Evolutionary conservation across 2,797 vertebrate species (phyloP), one percentile per base, ranked within the genome.

Genomic region (Acanthiza pusilla): DNA sequence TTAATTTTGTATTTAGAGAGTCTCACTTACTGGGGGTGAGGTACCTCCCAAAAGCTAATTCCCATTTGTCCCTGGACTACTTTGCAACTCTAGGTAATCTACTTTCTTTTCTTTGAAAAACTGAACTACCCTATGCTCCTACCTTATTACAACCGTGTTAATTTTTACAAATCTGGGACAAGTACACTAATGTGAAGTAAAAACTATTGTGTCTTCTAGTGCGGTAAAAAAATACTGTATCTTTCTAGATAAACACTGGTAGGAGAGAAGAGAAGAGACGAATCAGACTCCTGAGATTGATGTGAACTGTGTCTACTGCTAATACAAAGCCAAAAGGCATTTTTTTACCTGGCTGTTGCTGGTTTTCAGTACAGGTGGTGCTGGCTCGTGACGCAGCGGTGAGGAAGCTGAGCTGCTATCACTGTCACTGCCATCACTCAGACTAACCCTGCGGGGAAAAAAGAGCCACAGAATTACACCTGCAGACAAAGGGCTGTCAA

Each of bases 351-450:
- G 99, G 97, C 98, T 99, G 95, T 96, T 99, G 97, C 89, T 98
- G 85, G 98, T 98, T 98, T 99, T 99, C 96, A 99, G 78, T 94
- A 99, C 96, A 38, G 98, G 96, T 2, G 98, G 98, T 25, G 98
- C 98, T 78, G 98, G 97, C 42, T 99, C 99, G 12, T 97, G 98
- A 55, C 89, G 96, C 17, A 98, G 97, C 1, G 98, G 98, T 6
- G 98, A 99, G 32, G 98, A 98, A 43, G 98, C 97, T 67, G 98
- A 99, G 97, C 98, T 99, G 97, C 98, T 98, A 60, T 99, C 99
- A 91, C 98, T 99, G 89, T 99, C 98, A 19, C 99, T 99, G 97
- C 99, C 99, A 16, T 99, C 98, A 93, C 99, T 99, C 96, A 99
- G 97, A 95, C 98, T 99, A 90, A 99, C 98, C 97, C 99, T 99